Evolutionary conservation across 2,888 invertebrate genomes (phyloP), one percentile per base, ranked within the genome.

Genomic region (Phaonia tiefii): DNA sequence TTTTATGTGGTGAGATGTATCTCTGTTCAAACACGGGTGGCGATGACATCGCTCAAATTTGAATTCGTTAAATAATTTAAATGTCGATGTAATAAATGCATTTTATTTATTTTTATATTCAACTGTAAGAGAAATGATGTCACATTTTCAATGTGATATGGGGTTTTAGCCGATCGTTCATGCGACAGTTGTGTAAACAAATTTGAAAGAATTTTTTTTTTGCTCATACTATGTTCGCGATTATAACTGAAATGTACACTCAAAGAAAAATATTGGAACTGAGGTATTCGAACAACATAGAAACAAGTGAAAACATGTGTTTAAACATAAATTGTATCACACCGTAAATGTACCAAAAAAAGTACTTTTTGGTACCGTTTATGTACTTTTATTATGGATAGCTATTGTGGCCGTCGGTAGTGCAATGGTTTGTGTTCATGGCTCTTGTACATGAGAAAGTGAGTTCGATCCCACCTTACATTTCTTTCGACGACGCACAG

Each of bases 21-120:
- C 31, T 31, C 4, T 31, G 31, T 8, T 5, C 22, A 54, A 54
- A 54, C 13, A 54, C 11, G 10, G 25, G 22, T 25, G 8, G 22
- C 25, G 7, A 49, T 54, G 54, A 25, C 54, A 54, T 1, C 17
- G 17, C 20, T 63, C 42, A 39, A 63, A 63, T 63, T 63, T 13
- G 63, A 39, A 42, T 39, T 63, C 42, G 63, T 63, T 63, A 63
- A 63, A 63, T 42, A 63, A 39, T 60, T 60, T 58, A 17, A 31
- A 31, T 31, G 3, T 31, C 31, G 31, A 31, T 31, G n/a, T 31
- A 58, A 31, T 31, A 58, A 51, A n/a, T 31, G 31, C 42, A 13
- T 63, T 63, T 42, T 22, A 63, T 63, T 63, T 63, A 63, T 63
- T 63, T 42, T 39, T 54, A 54, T 20, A 49, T 49, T 20, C 20